phyloP scores from a whole-genome alignment of 2,797 vertebrate species.

The Clarias fuscus region DNA sequence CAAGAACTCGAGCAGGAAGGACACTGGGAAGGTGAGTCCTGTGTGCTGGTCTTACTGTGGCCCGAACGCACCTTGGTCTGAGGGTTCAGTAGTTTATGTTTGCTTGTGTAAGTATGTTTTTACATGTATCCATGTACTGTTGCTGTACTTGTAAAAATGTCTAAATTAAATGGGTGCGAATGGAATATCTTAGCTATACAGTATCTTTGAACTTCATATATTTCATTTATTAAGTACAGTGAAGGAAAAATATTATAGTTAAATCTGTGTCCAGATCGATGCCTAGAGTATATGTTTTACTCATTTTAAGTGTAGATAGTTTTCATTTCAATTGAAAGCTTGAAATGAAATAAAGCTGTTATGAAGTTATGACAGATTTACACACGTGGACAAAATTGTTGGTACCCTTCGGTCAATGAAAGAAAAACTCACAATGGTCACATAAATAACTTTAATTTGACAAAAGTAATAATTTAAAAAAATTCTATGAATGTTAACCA shows the following conservation, averaged over 20 bases:
- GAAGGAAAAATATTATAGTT: not conserved
- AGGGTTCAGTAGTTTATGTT: not conserved
- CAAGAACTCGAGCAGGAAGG: conserved; percentile 67
- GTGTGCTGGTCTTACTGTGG: not conserved
- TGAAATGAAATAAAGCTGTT: not conserved
- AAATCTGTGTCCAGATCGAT: too few species aligned
- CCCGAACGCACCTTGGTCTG: not conserved
- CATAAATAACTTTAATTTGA: too few species aligned
- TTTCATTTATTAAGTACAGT: not conserved
- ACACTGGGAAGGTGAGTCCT: conserved; percentile 66
- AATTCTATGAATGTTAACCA: too few species aligned
- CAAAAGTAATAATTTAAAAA: too few species aligned
- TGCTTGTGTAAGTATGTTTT: not conserved
- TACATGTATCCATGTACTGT: not conserved
- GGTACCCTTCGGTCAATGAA: too few species aligned
- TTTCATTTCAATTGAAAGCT: not conserved
- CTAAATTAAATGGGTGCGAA: not conserved
- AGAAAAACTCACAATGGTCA: too few species aligned
- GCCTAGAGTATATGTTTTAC: not conserved
- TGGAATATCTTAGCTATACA: not conserved
- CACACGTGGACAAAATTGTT: too few species aligned
- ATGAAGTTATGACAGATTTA: not conserved
- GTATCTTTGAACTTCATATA: not conserved
- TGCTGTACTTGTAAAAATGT: not conserved
- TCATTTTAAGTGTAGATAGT: not conserved